Conservation (phyloP, 2,888 invertebrate species). For the Caenorhabditis panamensis region DNA sequence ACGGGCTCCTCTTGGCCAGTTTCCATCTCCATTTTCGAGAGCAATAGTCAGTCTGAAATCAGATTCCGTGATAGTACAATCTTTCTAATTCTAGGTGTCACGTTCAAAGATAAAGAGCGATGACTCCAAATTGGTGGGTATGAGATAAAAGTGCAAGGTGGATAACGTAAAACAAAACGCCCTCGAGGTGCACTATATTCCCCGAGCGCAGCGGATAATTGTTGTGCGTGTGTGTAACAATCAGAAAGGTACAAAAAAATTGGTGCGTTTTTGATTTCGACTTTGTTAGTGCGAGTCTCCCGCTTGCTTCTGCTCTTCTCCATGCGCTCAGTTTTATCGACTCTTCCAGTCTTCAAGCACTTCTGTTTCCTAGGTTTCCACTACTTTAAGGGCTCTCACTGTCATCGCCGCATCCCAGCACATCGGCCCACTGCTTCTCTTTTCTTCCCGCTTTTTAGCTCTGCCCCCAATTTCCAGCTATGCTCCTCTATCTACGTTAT, state of each 20-base stretch:
- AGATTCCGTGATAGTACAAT: not conserved
- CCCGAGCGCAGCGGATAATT: slow-evolving; percentile 6
- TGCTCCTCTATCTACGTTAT: not conserved
- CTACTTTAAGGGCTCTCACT: not conserved
- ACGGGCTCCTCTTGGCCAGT: not conserved
- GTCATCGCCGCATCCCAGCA: not conserved
- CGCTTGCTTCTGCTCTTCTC: not conserved
- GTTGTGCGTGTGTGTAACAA: slow-evolving; percentile 3
- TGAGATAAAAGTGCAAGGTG: not conserved
- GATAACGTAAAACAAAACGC: slow-evolving; percentile 2
- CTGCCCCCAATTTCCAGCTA: not conserved
- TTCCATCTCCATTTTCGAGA: not conserved
- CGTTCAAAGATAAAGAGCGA: too few species aligned
- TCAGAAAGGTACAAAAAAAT: slow-evolving; percentile 4
- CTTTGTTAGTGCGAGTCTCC: not conserved
- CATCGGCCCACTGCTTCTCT: not conserved
- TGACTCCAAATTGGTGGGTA: too few species aligned
- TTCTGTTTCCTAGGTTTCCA: slow-evolving; percentile 41
- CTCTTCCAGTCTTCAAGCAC: not conserved
- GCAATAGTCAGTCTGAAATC: not conserved
- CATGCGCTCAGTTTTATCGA: not conserved
- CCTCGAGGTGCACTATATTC: not conserved
- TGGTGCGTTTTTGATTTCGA: not conserved
- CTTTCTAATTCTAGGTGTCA: not conserved
- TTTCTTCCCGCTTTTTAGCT: not conserved